Percentiles rank a stretch among this genome's conserved stretches.
Conservation (phyloP, 2,797 vertebrate genomes). For the Pantherophis alleghaniensis region DNA sequence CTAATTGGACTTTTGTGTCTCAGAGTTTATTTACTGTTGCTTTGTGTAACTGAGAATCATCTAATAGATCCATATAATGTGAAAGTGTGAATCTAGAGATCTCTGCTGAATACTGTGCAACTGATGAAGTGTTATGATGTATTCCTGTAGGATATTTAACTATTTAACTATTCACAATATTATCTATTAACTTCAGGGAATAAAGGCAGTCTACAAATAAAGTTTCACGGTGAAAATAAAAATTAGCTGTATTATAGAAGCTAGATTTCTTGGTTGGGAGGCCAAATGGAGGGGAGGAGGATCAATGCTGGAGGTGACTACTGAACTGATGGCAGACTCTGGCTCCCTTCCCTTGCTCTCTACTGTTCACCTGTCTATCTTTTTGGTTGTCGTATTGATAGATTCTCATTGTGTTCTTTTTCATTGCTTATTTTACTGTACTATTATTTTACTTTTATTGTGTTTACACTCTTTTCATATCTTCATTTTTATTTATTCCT, state of each 20-base stretch:
- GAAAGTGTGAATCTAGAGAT: slow-evolving; percentile 23
- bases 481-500: not conserved
- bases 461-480: not conserved
- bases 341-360: not conserved
- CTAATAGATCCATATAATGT: slow-evolving; percentile 13
- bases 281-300: not conserved
- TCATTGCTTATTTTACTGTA: not conserved
- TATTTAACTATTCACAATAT: not conserved
- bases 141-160: not conserved
- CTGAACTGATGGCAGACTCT: not conserved
- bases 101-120: not conserved
- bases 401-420: not conserved
- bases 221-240: not conserved
- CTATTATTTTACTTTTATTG: not conserved
- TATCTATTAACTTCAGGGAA: not conserved
- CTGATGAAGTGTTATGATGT: not conserved
- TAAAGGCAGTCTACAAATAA: slow-evolving; percentile 3
- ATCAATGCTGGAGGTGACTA: not conserved
- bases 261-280: not conserved
- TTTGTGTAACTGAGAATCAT: slow-evolving; percentile 11
- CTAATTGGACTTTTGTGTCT: slow-evolving; percentile 21
- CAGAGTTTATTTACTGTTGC: not conserved
- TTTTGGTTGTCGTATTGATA: not conserved
- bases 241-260: not conserved
- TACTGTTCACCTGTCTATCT: not conserved